Conservation (phyloP, 2,797 vertebrate genomes). For the Hoplostethus mediterraneus region DNA sequence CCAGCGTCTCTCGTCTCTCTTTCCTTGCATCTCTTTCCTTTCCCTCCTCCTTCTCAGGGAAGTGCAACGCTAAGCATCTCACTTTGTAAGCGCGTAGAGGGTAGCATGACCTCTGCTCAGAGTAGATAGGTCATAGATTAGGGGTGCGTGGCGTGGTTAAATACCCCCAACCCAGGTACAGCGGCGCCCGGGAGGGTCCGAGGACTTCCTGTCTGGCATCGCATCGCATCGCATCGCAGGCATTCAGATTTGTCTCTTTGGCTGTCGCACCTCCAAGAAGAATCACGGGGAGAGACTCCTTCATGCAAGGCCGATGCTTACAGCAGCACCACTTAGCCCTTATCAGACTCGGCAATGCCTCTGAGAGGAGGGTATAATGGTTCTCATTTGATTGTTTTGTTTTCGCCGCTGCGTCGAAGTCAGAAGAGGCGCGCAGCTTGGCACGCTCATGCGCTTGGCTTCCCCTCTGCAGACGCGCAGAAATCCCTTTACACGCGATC, state of each 20-base stretch:
- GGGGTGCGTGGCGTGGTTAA: not conserved
- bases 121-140: no score
- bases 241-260: conserved; percentile 7
- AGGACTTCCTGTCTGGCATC: not conserved
- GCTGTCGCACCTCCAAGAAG: not conserved
- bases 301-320: conserved; percentile 17
- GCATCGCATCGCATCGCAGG: no score
- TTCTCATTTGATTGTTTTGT: conserved; percentile 53
- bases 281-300: not conserved
- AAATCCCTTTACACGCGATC: conserved; percentile 80
- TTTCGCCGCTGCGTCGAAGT: conserved; percentile 52
- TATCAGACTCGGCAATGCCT: conserved; percentile 50
- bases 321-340: conserved; percentile 34
- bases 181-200: not conserved
- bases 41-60: not conserved
- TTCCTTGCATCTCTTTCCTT: conserved; percentile 4
- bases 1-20: conserved; percentile 6
- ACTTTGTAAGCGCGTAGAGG: not conserved
- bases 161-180: no score
- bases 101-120: not conserved
- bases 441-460: conserved; percentile 48
- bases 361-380: conserved; percentile 41
- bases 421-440: conserved; percentile 65
- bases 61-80: conserved; percentile 24
- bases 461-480: conserved; percentile 62